Evolutionary conservation across 2,888 invertebrate species (phyloP).

Genomic region (Rhagium mordax): DNA sequence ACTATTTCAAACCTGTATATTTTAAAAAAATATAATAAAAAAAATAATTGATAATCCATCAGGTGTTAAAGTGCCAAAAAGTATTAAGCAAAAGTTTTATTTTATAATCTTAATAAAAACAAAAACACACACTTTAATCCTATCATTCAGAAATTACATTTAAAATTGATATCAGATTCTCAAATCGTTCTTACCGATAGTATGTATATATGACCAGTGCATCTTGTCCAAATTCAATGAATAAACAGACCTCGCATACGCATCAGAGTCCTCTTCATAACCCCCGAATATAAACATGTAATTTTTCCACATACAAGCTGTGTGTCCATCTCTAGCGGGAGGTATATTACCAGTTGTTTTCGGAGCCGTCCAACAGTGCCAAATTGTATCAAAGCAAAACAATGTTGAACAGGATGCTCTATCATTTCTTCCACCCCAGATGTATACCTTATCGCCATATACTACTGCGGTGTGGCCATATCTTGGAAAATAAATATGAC

Average conservation of each 20-base stretch:
- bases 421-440: conserved; percentile 96
- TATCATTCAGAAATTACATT: not conserved
- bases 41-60: no score
- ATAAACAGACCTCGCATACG: conserved; percentile 86
- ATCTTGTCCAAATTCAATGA: conserved; percentile 81
- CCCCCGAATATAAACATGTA: conserved; percentile 94
- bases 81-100: no score
- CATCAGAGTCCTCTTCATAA: conserved; percentile 87
- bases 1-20: no score
- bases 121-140: no score
- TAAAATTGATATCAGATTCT: no score
- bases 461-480: conserved; percentile 95
- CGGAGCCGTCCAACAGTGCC: conserved; percentile 79
- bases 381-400: conserved; percentile 85
- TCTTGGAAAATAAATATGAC: conserved; percentile 30
- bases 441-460: conserved; percentile 83
- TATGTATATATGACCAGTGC: conserved; percentile 79
- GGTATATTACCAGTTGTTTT: conserved; percentile 80
- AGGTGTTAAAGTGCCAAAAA: no score
- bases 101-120: no score
- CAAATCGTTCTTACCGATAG: conserved; percentile 56
- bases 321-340: conserved; percentile 91
- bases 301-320: conserved; percentile 85
- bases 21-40: no score
- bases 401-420: conserved; percentile 84